phyloP scores from a whole-genome alignment of 2,797 vertebrate genomes.

The Chiloscyllium punctatum region DNA sequence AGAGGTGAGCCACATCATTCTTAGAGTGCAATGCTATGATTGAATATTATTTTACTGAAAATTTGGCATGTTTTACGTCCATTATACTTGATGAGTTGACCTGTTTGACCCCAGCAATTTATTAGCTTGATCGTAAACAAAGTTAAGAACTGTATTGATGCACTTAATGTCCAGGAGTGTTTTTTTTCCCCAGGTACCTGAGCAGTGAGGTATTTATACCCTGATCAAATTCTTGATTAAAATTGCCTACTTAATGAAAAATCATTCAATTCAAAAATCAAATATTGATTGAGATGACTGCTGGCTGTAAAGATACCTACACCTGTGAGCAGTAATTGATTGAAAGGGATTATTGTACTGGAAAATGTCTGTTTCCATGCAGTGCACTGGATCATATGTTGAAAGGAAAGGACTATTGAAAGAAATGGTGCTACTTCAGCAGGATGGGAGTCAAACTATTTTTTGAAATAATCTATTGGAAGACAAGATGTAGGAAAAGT shows the following conservation, averaged over 20 bases:
- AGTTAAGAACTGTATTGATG: neutral
- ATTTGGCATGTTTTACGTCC: neutral
- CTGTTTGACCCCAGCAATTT: neutral
- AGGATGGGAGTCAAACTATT: neutral
- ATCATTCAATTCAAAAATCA: neutral
- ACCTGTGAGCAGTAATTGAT: neutral
- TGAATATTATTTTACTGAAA: neutral
- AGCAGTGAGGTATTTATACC: neutral
- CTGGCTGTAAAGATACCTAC: neutral
- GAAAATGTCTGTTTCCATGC: neutral
- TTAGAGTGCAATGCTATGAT: neutral
- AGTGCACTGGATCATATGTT: neutral
- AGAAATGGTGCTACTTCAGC: no score
- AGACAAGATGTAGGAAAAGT: neutral
- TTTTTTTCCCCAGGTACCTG: constrained; percentile 3
- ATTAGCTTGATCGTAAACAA: neutral
- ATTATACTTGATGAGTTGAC: neutral
- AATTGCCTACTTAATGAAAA: neutral
- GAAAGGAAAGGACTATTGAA: neutral
- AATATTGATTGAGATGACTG: neutral
- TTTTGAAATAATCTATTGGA: neutral
- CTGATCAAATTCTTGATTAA: neutral
- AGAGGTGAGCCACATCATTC: neutral
- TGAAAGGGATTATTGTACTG: neutral
- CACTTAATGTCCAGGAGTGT: neutral